Evolutionary conservation across 2,797 vertebrate species (phyloP).

Genomic region (Malurus splendens): DNA sequence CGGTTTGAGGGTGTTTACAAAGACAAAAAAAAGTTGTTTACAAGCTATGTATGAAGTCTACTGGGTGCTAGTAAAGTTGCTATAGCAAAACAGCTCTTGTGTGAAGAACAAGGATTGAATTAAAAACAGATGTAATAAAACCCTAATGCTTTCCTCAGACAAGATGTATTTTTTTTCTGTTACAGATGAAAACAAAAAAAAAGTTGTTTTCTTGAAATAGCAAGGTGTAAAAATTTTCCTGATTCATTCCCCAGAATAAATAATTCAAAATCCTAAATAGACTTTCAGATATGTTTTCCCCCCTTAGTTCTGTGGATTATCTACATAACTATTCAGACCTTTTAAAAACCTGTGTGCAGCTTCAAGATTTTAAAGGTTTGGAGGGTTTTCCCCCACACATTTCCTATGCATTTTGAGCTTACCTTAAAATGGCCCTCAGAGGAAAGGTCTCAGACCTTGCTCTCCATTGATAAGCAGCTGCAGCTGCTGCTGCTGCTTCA

Average conservation of each 20-base stretch:
- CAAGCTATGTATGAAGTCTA: conserved; percentile 25
- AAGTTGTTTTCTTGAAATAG: not conserved
- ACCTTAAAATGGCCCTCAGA: not conserved
- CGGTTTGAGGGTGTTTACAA: conserved; percentile 44
- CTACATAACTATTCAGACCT: not conserved
- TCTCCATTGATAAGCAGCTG: not conserved
- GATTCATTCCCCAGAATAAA: not conserved
- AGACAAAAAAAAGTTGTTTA: conserved; percentile 18
- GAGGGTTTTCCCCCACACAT: accelerated
- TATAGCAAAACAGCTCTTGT: conserved; percentile 12
- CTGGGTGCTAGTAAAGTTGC: not conserved
- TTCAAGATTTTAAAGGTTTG: not conserved
- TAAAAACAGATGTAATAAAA: not conserved
- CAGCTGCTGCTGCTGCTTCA: not conserved
- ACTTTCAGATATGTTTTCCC: not conserved
- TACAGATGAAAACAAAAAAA: not conserved
- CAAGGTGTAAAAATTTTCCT: not conserved
- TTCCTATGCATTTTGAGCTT: not conserved
- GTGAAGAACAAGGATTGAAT: conserved; percentile 20
- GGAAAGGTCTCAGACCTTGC: not conserved
- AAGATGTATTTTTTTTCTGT: not conserved
- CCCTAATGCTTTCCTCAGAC: not conserved
- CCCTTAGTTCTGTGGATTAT: not conserved
- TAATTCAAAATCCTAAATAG: not conserved
- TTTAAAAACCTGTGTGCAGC: not conserved